Percentiles rank a stretch among this genome's conserved stretches.
Conservation (phyloP, 2,888 invertebrate species). For the Hecatera dysodea region DNA sequence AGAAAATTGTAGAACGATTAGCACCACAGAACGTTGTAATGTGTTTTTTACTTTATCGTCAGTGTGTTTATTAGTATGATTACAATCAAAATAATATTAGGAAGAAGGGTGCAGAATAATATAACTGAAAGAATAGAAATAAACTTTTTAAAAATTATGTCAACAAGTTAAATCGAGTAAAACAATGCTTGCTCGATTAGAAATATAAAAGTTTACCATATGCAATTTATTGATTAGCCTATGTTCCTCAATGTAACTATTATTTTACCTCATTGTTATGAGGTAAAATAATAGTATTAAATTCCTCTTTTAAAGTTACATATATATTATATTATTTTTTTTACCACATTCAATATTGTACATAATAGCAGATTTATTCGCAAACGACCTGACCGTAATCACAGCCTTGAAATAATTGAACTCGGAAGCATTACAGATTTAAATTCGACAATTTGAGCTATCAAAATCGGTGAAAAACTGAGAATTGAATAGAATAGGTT, state of each 20-base stretch:
- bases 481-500: slow-evolving; percentile 16
- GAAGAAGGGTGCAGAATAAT: background rate
- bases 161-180: too few species aligned
- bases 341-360: background rate
- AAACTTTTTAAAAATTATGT: too few species aligned
- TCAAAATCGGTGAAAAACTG: slow-evolving; percentile 10
- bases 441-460: slow-evolving; percentile 29
- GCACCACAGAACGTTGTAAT: background rate
- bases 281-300: too few species aligned
- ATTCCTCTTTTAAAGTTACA: too few species aligned
- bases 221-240: too few species aligned
- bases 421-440: slow-evolving; percentile 10
- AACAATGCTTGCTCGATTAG: too few species aligned
- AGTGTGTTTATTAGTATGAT: background rate
- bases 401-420: slow-evolving; percentile 20
- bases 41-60: background rate
- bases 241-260: too few species aligned
- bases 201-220: too few species aligned
- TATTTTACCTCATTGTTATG: too few species aligned
- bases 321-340: background rate
- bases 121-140: too few species aligned
- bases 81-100: background rate
- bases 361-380: background rate
- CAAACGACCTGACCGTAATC: background rate
- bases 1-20: slow-evolving; percentile 59